Percentiles rank a stretch among this genome's conserved stretches.
Conservation (phyloP, 2,888 invertebrate species). For the Eumacrocentrus americanus region DNA sequence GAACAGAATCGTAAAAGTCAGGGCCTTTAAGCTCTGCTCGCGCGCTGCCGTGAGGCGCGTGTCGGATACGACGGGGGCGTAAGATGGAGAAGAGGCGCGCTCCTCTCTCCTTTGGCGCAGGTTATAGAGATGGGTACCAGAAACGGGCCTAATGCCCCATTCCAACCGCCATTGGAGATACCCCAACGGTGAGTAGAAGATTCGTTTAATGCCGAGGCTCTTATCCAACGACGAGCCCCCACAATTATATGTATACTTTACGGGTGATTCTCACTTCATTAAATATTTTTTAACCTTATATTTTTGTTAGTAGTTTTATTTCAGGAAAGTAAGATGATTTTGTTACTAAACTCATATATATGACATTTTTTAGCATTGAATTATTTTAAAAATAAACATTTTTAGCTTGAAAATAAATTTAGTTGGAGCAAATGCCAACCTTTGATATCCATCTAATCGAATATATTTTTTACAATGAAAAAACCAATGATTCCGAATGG, state of each 20-base stretch:
- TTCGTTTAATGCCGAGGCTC: conserved; percentile 49
- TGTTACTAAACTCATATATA: too few species aligned
- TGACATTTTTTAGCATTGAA: not conserved
- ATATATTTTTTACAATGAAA: too few species aligned
- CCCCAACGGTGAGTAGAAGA: conserved; percentile 45
- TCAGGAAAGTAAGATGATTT: too few species aligned
- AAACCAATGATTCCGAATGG: too few species aligned
- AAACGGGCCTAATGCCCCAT: conserved; percentile 58
- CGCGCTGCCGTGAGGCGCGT: conserved; percentile 56
- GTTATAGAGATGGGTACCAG: conserved; percentile 43
- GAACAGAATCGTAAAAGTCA: conserved; percentile 68
- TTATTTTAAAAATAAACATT: not conserved
- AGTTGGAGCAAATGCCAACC: too few species aligned
- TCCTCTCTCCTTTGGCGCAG: conserved; percentile 3
- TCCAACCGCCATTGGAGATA: conserved; percentile 52
- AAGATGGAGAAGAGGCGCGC: conserved; percentile 31
- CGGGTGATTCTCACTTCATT: too few species aligned
- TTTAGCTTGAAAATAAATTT: not conserved
- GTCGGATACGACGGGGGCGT: conserved; percentile 59
- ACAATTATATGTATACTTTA: too few species aligned
- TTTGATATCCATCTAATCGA: too few species aligned
- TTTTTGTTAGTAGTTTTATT: conserved; percentile 3
- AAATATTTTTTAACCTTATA: too few species aligned
- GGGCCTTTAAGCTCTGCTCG: conserved; percentile 58
- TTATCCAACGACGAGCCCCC: too few species aligned